Evolutionary conservation across 2,888 invertebrate genomes (phyloP).

Genomic region (Leptinotarsa rubiginosa): DNA sequence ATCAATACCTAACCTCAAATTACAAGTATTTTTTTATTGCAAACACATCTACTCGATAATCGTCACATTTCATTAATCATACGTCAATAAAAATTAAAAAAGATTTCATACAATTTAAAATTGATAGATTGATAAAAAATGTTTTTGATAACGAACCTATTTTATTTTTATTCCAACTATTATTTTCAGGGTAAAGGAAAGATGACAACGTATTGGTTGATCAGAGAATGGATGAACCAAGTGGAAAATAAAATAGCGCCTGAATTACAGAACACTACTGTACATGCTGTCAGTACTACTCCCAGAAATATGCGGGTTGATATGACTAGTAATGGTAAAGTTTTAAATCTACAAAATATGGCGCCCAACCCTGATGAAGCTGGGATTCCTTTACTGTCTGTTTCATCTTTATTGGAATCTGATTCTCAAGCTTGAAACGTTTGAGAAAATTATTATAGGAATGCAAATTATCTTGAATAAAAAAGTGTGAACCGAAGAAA

Average conservation of each 20-base stretch:
- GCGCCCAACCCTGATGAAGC: background rate
- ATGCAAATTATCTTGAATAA: background rate
- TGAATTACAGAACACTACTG: background rate
- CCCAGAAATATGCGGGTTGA: background rate
- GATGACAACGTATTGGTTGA: conserved; percentile 8
- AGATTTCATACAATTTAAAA: background rate
- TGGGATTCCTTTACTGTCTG: conserved; percentile 15
- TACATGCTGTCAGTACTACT: background rate
- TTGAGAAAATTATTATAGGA: background rate
- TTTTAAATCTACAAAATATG: background rate
- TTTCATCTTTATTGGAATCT: background rate
- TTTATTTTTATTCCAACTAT: background rate
- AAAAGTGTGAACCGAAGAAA: background rate
- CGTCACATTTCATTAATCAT: too few species aligned
- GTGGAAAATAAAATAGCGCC: background rate
- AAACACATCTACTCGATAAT: too few species aligned
- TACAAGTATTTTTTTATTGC: too few species aligned
- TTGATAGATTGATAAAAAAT: background rate
- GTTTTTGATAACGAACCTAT: background rate
- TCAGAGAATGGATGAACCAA: background rate
- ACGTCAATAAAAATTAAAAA: too few species aligned
- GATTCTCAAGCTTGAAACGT: conserved; percentile 11
- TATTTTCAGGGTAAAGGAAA: conserved; percentile 12
- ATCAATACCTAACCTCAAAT: too few species aligned
- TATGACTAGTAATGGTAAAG: background rate